These are phyloP conservation scores for Melieria omissa DNA, from an alignment of 2,888 invertebrate genomes.

Conservation along the genomic window DNA sequence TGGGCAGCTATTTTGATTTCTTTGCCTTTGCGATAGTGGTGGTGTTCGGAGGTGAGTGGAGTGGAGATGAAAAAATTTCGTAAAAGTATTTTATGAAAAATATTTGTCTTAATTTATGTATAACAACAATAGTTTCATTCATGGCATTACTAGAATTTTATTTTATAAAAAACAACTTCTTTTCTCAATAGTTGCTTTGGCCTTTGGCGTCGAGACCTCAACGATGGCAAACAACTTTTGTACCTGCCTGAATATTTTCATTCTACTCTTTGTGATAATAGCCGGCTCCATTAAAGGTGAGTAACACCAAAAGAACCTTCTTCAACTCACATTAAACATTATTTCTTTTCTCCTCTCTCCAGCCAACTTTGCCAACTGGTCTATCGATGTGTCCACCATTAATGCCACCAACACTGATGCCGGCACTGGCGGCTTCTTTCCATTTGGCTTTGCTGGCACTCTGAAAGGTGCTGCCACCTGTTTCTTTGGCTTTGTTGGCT, in stretches of 20 bases:
- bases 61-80: not conserved
- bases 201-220: constrained; percentile 84
- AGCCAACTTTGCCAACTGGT: constrained; percentile 71
- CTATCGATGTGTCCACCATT: constrained; percentile 61
- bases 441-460: constrained; percentile 85
- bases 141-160: too few species aligned
- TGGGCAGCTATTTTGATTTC: constrained; percentile 79
- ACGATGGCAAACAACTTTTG: constrained; percentile 82
- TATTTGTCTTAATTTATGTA: too few species aligned
- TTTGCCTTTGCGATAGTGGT: constrained; percentile 77
- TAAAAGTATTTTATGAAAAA: not conserved
- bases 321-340: not conserved
- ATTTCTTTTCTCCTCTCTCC: not conserved
- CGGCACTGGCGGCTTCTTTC: constrained; percentile 89
- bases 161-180: not conserved
- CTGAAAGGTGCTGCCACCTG: constrained; percentile 84
- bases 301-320: not conserved
- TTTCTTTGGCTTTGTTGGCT: constrained; percentile 93
- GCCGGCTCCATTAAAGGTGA: constrained; percentile 76
- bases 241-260: constrained; percentile 76
- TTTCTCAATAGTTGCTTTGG: constrained; percentile 71
- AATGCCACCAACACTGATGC: constrained; percentile 56
- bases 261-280: constrained; percentile 80
- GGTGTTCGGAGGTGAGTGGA: constrained; percentile 72
- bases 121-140: too few species aligned